Base-by-base conservation (phyloP, 1,140 invertebrate species). In the Nylanderia fulva region DNA sequence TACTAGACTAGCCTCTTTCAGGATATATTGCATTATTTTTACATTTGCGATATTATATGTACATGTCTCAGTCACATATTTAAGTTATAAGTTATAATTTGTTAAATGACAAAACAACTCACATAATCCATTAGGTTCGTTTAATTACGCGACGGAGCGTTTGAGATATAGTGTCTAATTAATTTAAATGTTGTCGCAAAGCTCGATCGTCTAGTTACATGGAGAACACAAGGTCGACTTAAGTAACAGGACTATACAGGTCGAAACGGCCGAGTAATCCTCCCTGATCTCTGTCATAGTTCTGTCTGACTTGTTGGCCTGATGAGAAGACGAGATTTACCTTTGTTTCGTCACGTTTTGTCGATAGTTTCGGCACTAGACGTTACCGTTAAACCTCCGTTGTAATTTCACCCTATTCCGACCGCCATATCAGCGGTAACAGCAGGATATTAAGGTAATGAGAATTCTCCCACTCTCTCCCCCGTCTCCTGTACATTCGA, bases 391-490 rank as follows among this genome's bases (percentile, higher is more conserved):
- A 75, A 83, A 84, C 71, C 52, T 85, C 58, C 58, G 64, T 58
- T 82, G 83, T 83, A 89, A 89, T 88, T 89, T 89, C 76, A 61
- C 42, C 27, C 71, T 83, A 85, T 69, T 74, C 56, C 39, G 52
- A 56, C 42, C 42, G 18, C 61, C n/a, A 42, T n/a, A 60, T n/a
- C n/a, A 21, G 21, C 39, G 36, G 29, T 29, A 27, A 48, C 52
- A 63, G 2, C 13, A 71, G 21, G 39, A 64, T 89, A 88, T 89
- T 86, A 89, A 83, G 87, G 52, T 89, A 89, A 88, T 86, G 87
- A 88, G 87, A 88, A 42, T 88, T 56, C 63, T 42, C 36, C 63
- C 33, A 9, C 24, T 33, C 24, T 29, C n/a, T n/a, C n/a, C n/a
- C n/a, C 42, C 5, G 33, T 42, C 39, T 64, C 64, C 60, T 33